A percentile compares a stretch with the other conserved stretches of the same genome.
Evolutionary conservation across 1,140 invertebrate genomes (phyloP).

Genomic region (Caerostris darwini): DNA sequence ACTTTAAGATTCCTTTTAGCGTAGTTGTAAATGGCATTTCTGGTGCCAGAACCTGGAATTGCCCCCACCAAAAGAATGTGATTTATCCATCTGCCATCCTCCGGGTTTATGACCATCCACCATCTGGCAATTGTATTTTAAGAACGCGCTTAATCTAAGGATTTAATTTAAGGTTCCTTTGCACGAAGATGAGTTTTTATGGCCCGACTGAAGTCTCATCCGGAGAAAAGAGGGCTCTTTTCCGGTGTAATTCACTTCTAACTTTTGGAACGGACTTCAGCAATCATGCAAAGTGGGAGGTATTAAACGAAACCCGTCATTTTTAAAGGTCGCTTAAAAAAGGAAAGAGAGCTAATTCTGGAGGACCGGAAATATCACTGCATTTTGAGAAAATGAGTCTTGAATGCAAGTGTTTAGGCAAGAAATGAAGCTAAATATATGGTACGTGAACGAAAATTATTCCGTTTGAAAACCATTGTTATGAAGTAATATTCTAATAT

Average conservation of each 20-base stretch:
- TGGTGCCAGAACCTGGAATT: too few relatives aligned
- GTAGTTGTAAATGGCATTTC: not conserved
- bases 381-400: not conserved
- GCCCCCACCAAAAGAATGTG: not conserved
- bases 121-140: conserved; percentile 49
- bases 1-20: not conserved
- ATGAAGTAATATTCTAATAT: too few relatives aligned
- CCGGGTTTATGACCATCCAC: not conserved
- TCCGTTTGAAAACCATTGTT: too few relatives aligned
- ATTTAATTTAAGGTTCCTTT: conserved; percentile 54
- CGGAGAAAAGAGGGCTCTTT: not conserved
- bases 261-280: not conserved
- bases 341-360: not conserved
- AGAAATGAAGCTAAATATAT: too few relatives aligned
- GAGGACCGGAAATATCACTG: not conserved
- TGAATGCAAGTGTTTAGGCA: not conserved
- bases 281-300: conserved; percentile 37
- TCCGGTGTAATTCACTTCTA: conserved; percentile 34
- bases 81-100: not conserved
- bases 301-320: not conserved
- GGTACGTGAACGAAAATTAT: too few relatives aligned
- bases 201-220: conserved; percentile 33
- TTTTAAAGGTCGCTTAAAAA: not conserved
- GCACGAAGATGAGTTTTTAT: conserved; percentile 46
- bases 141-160: conserved; percentile 47